Conservation (phyloP, 2,888 invertebrate genomes). For the Folsomia manolachei region DNA sequence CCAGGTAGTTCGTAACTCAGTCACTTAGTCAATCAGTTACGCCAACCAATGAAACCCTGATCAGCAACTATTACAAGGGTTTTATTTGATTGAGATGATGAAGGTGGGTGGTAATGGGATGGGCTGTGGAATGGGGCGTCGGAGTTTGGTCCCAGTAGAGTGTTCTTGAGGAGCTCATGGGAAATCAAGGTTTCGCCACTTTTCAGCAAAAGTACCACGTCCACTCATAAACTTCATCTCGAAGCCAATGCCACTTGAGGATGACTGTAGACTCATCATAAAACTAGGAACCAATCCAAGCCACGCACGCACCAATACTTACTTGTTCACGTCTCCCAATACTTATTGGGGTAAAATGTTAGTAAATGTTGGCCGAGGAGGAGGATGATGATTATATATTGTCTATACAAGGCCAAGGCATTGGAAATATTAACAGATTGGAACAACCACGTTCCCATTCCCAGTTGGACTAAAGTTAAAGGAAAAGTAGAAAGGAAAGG, state of each 20-base stretch:
- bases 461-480: too few relatives aligned
- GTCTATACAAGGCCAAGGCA: too few relatives aligned
- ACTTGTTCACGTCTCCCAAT: not conserved
- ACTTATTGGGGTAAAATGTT: not conserved
- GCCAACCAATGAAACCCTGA: not conserved
- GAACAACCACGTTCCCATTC: too few relatives aligned
- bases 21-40: not conserved
- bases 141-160: not conserved
- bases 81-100: conserved; percentile 10
- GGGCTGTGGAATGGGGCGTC: not conserved
- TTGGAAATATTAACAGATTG: too few relatives aligned
- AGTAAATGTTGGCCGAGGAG: too few relatives aligned
- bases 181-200: conserved; percentile 16
- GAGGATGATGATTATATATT: too few relatives aligned
- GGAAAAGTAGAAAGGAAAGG: too few relatives aligned
- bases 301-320: not conserved
- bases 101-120: not conserved
- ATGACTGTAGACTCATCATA: conserved; percentile 7
- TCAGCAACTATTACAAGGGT: not conserved
- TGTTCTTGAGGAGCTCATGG: conserved; percentile 16
- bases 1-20: not conserved
- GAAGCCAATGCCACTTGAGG: not conserved
- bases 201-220: conserved; percentile 13
- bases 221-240: conserved; percentile 6
- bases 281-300: too few relatives aligned